phyloP scores from a whole-genome alignment of 2,797 vertebrate genomes.

The Danio aesculapii region DNA sequence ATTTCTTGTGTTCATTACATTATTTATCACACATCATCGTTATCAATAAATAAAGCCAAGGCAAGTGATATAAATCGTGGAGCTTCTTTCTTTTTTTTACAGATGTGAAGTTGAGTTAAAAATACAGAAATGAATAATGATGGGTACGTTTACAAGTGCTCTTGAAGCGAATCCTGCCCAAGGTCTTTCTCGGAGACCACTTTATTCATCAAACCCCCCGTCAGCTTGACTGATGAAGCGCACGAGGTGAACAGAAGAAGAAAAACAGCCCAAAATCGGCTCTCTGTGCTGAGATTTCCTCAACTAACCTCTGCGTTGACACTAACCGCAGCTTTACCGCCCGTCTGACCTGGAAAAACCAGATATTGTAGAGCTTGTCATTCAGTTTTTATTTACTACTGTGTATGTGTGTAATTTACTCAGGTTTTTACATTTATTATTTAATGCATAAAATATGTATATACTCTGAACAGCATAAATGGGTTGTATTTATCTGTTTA shows the following conservation, averaged over 20 bases:
- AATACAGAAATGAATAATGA: conserved; percentile 1
- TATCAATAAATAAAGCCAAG: conserved; percentile 30
- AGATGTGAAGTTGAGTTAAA: conserved; percentile 4
- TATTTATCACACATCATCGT: conserved; percentile 6
- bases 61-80: conserved; percentile 8
- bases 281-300: conserved; percentile 22
- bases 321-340: not conserved
- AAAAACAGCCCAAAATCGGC: conserved; percentile 20
- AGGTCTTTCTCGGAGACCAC: conserved; percentile 37
- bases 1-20: conserved; percentile 25
- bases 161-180: conserved; percentile 23
- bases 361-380: too few relatives aligned
- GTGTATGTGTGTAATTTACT: too few relatives aligned
- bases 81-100: not conserved
- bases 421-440: too few relatives aligned
- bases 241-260: conserved; percentile 8
- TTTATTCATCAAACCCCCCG: conserved; percentile 50
- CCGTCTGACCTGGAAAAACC: too few relatives aligned
- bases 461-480: too few relatives aligned
- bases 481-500: too few relatives aligned
- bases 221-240: conserved; percentile 40
- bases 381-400: too few relatives aligned
- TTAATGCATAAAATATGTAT: too few relatives aligned
- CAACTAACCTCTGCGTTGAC: not conserved
- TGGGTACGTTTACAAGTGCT: conserved; percentile 6